phyloP scores from a whole-genome alignment of 2,113 vertebrate genomes.

The Callithrix jacchus region DNA sequence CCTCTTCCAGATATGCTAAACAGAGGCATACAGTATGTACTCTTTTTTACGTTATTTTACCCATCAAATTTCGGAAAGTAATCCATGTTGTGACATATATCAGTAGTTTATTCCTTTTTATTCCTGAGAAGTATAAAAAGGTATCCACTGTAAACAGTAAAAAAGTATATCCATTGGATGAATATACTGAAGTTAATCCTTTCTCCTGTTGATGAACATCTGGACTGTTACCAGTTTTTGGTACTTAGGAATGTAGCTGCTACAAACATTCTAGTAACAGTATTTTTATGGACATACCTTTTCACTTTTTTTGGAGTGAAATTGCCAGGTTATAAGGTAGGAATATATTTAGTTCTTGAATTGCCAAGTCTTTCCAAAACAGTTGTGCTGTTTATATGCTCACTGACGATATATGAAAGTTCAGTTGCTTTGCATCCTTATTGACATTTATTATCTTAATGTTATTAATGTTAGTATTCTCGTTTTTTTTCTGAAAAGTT shows the following conservation, averaged over 20 bases:
- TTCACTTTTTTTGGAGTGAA: not conserved
- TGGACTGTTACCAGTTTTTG: not conserved
- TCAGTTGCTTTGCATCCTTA: not conserved
- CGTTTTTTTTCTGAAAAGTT: not conserved
- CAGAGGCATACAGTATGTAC: not conserved
- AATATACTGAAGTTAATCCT: not conserved
- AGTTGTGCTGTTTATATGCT: not conserved
- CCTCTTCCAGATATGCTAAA: not conserved
- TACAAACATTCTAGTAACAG: not conserved
- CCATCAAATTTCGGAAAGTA: not conserved
- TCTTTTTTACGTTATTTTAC: not conserved
- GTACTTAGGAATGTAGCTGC: not conserved
- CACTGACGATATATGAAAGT: too few species aligned
- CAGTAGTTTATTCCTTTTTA: not conserved
- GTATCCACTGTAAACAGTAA: too few species aligned
- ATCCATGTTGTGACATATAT: not conserved
- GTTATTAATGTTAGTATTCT: not conserved
- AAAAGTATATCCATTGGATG: not conserved
- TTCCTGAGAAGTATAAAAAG: not conserved
- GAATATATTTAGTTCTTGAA: not conserved
- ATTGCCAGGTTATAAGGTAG: not conserved
- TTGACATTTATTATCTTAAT: not conserved
- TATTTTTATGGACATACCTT: not conserved
- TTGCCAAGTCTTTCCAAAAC: not conserved
- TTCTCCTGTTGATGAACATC: not conserved